Evolutionary conservation across 2,888 invertebrate species (phyloP), one percentile per base, ranked within the genome.

Genomic region (Drosophila neutralis): DNA sequence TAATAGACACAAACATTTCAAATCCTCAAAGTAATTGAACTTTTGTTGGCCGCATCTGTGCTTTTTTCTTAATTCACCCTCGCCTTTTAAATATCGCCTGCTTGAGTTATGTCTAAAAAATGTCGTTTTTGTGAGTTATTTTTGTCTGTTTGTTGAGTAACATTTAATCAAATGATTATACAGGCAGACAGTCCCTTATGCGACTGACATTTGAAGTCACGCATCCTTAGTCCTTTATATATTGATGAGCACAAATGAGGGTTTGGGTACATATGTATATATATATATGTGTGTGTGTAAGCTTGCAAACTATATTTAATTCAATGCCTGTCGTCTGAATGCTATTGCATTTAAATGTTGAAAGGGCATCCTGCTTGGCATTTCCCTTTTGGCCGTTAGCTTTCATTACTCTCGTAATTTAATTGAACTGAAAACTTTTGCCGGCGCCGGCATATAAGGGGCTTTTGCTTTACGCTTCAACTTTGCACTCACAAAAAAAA

Each of bases 91-190:
- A 64, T 59, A 79, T 71, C 69, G 48, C 27, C 13, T 21, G 21
- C 69, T 27, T 53, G 40, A 42, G 69, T 48, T 64, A 71, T 57
- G 54, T 59, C 42, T 13, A 31, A 54, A 58, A 59, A 48, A 58
- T 68, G 69, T 65, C 51, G 40, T 24, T 45, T 36, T 49, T 73
- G 64, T 76, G 53, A 66, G 75, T 67, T 73, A 61, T 67, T 60
- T 70, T 72, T 74, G 62, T 70, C 57, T 60, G 73, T 73, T 77
- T 84, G 54, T 56, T 45, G 72, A 82, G 80, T 54, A 53, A 74
- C 78, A 80, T 87, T 87, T 90, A 90, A 87, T 87, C 90, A 90
- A 90, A 89, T 90, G 87, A 90, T 78, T 75, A 73, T 62, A 74
- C 38, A 21, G 53, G 24, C 64, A 54, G 38, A 60, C 54, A 67